Percentiles rank a stretch among this genome's conserved stretches.
These are phyloP conservation scores for Drosophila limbata DNA, from an alignment of 2,888 invertebrate species.

Conservation along the genomic window DNA sequence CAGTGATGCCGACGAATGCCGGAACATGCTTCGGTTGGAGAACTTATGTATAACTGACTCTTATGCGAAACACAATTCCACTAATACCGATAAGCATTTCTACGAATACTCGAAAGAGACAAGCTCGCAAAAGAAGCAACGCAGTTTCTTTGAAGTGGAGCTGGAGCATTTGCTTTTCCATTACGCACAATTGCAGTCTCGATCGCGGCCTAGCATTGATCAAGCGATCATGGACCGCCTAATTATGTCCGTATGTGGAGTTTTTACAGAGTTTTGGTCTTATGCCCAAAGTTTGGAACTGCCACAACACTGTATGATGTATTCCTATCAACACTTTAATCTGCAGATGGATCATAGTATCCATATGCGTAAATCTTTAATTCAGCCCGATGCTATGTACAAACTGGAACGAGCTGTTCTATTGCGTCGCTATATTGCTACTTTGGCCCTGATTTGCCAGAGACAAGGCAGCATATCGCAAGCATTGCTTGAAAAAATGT, in stretches of 20 bases:
- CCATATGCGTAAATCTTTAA: slow-evolving; percentile 39
- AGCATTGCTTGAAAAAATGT: slow-evolving; percentile 60
- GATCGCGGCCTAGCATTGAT: slow-evolving; percentile 21
- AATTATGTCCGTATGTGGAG: slow-evolving; percentile 68
- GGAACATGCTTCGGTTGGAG: slow-evolving; percentile 60
- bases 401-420: slow-evolving; percentile 71
- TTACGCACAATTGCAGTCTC: slow-evolving; percentile 71
- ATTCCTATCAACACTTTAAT: slow-evolving; percentile 73
- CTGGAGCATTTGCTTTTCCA: slow-evolving; percentile 75
- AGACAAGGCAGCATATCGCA: slow-evolving; percentile 54
- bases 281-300: slow-evolving; percentile 79
- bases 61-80: not conserved
- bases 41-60: slow-evolving; percentile 49
- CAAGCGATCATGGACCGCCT: slow-evolving; percentile 23
- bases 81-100: slow-evolving; percentile 24
- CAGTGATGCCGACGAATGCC: slow-evolving; percentile 12
- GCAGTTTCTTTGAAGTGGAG: slow-evolving; percentile 78
- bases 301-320: slow-evolving; percentile 72
- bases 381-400: slow-evolving; percentile 68
- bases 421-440: slow-evolving; percentile 80
- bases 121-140: slow-evolving; percentile 59
- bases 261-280: slow-evolving; percentile 80
- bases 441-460: slow-evolving; percentile 73
- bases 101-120: slow-evolving; percentile 59
- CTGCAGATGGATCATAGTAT: slow-evolving; percentile 48